A percentile compares a stretch with the other conserved stretches of the same genome.
Conservation (phyloP, 2,888 invertebrate species). For the Microctonus hyperodae region DNA sequence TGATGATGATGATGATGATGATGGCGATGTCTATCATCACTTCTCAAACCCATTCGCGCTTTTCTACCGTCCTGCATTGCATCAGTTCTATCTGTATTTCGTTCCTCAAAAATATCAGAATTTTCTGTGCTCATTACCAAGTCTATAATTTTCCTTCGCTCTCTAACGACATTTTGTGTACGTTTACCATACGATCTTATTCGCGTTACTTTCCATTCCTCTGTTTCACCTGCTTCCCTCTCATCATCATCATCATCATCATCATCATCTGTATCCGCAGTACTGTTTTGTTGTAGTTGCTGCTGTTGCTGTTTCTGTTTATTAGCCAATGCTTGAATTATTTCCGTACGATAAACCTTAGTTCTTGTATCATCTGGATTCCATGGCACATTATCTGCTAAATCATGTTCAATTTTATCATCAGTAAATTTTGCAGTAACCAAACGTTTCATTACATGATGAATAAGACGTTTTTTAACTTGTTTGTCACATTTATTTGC, state of each 20-base stretch:
- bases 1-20: slow-evolving; percentile 3
- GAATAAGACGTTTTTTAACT: slow-evolving; percentile 71
- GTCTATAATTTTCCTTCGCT: slow-evolving; percentile 46
- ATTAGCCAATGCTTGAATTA: slow-evolving; percentile 55
- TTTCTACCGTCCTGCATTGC: slow-evolving; percentile 56
- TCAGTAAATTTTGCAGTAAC: slow-evolving; percentile 69
- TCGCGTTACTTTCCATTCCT: slow-evolving; percentile 52
- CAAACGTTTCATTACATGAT: slow-evolving; percentile 71
- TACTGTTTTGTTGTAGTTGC: not conserved
- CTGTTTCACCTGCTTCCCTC: slow-evolving; percentile 41
- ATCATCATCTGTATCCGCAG: not conserved
- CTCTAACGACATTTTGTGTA: slow-evolving; percentile 39
- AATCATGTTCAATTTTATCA: slow-evolving; percentile 62
- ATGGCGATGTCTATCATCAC: slow-evolving; percentile 49
- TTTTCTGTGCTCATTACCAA: slow-evolving; percentile 42
- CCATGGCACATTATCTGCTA: slow-evolving; percentile 63
- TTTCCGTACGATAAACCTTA: slow-evolving; percentile 57
- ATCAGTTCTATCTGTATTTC: slow-evolving; percentile 55
- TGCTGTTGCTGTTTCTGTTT: slow-evolving; percentile 42
- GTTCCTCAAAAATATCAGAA: slow-evolving; percentile 57
- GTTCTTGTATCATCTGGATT: slow-evolving; percentile 59
- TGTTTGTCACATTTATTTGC: slow-evolving; percentile 68
- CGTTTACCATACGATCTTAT: slow-evolving; percentile 41
- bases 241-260: too few relatives aligned
- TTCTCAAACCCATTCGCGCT: slow-evolving; percentile 57